Conservation (phyloP, 2,113 vertebrate species). For the Aplodontia rufa region DNA sequence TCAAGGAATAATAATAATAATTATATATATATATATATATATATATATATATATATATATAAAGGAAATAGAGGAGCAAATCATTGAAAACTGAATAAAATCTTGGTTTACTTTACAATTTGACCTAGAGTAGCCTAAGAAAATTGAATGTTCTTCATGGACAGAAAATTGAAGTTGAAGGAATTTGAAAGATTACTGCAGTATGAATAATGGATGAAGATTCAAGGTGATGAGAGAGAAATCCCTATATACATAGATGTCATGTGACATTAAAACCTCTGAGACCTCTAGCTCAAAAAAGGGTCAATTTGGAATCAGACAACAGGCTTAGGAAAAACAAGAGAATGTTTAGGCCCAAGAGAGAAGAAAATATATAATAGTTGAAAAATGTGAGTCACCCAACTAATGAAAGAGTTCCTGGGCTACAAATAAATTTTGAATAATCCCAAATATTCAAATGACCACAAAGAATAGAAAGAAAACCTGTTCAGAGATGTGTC, state of each 20-base stretch:
- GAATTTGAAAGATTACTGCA: constrained; percentile 40
- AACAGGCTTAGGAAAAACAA: neutral
- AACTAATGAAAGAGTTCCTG: neutral
- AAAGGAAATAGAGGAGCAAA: neutral
- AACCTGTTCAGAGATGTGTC: neutral
- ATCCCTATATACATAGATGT: neutral
- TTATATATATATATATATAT: too few relatives aligned
- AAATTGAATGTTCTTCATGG: constrained; percentile 7
- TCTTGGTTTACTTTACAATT: neutral
- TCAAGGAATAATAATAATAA: neutral
- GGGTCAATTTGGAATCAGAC: neutral
- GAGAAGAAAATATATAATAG: neutral
- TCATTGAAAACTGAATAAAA: neutral
- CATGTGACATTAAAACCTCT: neutral
- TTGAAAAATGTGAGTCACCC: neutral
- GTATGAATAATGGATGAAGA: constrained; percentile 34
- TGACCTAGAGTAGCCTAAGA: neutral
- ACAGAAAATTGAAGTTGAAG: constrained; percentile 29
- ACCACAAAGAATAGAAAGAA: neutral
- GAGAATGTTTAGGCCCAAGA: neutral
- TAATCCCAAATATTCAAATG: neutral
- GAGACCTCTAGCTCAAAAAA: neutral
- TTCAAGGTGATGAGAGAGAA: constrained; percentile 5
- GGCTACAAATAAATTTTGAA: neutral
- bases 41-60: too few relatives aligned